phyloP scores from a whole-genome alignment of 2,888 invertebrate genomes.

The Agonopterix heracliana region DNA sequence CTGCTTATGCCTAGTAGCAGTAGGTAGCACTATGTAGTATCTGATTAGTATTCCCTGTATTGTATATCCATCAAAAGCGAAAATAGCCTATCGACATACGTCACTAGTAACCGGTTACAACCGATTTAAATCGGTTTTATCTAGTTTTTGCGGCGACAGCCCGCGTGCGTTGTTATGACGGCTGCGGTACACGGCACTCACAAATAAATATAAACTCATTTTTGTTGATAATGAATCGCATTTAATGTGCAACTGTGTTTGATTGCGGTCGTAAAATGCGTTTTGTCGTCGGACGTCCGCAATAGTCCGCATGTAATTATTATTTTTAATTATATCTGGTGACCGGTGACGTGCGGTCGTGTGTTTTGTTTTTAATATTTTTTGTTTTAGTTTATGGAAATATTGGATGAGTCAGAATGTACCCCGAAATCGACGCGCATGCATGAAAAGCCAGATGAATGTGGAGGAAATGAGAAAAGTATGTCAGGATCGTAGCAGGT shows the following conservation, averaged over 20 bases:
- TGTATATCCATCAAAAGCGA: too few species aligned
- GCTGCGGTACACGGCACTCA: conserved; percentile 35
- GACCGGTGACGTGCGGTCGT: conserved; percentile 9
- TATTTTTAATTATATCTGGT: conserved; percentile 50
- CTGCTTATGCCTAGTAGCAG: too few species aligned
- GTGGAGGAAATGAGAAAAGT: too few species aligned
- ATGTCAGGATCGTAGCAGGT: too few species aligned
- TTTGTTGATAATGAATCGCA: conserved; percentile 72
- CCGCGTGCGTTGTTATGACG: conserved; percentile 47
- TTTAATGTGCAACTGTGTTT: conserved; percentile 65
- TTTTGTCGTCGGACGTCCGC: conserved; percentile 14
- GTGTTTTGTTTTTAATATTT: conserved; percentile 9
- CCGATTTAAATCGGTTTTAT: conserved; percentile 39
- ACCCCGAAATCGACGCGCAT: too few species aligned
- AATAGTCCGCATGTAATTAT: conserved; percentile 45
- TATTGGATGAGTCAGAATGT: too few species aligned
- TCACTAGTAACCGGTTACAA: background rate
- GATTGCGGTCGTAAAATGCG: conserved; percentile 57
- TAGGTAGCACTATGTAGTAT: too few species aligned
- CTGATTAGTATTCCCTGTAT: too few species aligned
- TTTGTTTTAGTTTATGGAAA: background rate
- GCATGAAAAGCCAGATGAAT: too few species aligned
- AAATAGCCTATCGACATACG: too few species aligned
- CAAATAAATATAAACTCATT: conserved; percentile 70
- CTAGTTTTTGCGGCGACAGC: conserved; percentile 65